Evolutionary conservation across 2,113 vertebrate species (phyloP), one percentile per base, ranked within the genome.

Genomic region (Arenaria interpres): DNA sequence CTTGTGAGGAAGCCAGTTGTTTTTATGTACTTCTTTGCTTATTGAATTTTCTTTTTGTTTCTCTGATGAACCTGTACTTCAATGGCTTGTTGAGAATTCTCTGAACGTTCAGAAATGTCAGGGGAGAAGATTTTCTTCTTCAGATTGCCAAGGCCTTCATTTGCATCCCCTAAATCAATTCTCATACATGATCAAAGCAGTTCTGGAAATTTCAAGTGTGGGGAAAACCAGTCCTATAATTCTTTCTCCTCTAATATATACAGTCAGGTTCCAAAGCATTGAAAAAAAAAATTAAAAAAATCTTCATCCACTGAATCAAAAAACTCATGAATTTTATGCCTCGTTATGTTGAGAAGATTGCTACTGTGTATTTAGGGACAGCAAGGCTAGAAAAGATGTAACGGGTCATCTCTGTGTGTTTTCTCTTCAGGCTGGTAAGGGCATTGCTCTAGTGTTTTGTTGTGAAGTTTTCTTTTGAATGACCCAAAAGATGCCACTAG

Each of bases 121-220:
- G 72, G 84, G 91, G 96, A 97, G 69, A 95, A 72, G 84, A 69
- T 93, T 88, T 93, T 63, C 89, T 86, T 76, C 95, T 84, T 92
- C 64, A 83, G 57, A 93, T 95, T 94, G 84, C 83, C 67, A 74
- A 69, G 86, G 75, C 87, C 85, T 95, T 97, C 85, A 92, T 97
- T 96, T 96, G 95, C 95, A 97, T 94, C 57, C 81, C 93, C 96
- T 93, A 83, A 96, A 93, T 96, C 93, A 90, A 89, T 95, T 94
- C 86, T 62, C 84, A 71, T 62, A 73, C 63, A 79, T 81, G 91
- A 97, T 96, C 92, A 95, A 96, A 97, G 89, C 80, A 86, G 24
- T 72, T 78, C 84, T n/a, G 73, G 57, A 95, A 90, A 76, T 72
- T 78, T 93, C 83, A 82, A 95, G 46, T 33, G 73, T 66, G 72